Conservation (phyloP, 1,140 invertebrate species). For the Drosophila elegans region DNA sequence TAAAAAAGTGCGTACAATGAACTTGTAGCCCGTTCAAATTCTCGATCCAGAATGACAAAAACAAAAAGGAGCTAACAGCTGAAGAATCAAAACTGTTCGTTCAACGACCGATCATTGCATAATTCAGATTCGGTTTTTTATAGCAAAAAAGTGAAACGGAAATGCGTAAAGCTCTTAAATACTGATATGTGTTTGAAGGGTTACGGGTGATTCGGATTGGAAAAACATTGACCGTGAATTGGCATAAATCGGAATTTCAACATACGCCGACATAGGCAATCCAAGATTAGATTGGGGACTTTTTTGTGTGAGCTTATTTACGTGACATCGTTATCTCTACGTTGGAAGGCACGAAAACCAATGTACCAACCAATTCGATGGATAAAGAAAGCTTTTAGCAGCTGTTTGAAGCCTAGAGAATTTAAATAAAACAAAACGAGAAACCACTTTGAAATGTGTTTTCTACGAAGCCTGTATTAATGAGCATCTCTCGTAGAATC, state of each 20-base stretch:
- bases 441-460: constrained; percentile 35
- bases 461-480: constrained; percentile 32
- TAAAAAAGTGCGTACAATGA: constrained; percentile 41
- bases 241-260: constrained; percentile 56
- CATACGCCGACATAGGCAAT: constrained; percentile 24
- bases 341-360: constrained; percentile 24
- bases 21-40: constrained; percentile 36
- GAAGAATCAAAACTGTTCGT: constrained; percentile 28
- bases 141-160: constrained; percentile 45
- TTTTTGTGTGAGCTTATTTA: constrained; percentile 29
- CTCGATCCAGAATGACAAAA: constrained; percentile 25
- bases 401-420: constrained; percentile 35
- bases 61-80: constrained; percentile 26
- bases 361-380: constrained; percentile 33
- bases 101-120: constrained; percentile 75
- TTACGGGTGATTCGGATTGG: constrained; percentile 30
- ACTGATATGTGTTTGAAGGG: constrained; percentile 12
- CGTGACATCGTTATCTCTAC: constrained; percentile 55
- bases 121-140: constrained; percentile 46
- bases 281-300: constrained; percentile 57
- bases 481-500: constrained; percentile 22
- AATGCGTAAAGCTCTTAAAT: constrained; percentile 48
- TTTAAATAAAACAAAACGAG: constrained; percentile 17
- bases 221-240: constrained; percentile 77
- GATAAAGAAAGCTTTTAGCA: constrained; percentile 46